Evolutionary conservation across 2,113 vertebrate genomes (phyloP).

Genomic region (Clarias batrachus): DNA sequence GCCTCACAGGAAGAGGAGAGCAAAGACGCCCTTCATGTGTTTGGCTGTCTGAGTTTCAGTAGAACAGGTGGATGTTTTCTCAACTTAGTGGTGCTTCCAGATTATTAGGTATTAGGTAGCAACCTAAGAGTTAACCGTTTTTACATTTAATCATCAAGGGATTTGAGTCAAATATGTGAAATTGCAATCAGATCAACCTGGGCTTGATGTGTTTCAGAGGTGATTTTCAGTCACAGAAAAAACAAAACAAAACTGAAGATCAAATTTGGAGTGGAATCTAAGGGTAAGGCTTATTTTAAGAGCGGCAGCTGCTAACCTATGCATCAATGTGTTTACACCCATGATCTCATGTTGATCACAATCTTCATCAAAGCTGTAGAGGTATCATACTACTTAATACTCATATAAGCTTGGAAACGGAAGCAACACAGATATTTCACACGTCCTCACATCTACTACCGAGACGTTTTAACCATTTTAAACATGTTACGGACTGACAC

Average conservation of each 20-base stretch:
- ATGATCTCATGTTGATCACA: not conserved
- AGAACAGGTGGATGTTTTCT: not conserved
- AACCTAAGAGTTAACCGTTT: not conserved
- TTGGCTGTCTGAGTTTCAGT: slow-evolving; percentile 1
- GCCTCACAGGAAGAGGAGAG: slow-evolving; percentile 31
- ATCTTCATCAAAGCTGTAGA: slow-evolving; percentile 8
- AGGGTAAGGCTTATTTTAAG: not conserved
- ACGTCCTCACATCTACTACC: not conserved
- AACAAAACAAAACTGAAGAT: not conserved
- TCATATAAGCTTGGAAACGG: slow-evolving; percentile 22
- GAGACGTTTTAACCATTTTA: not conserved
- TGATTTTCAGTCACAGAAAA: not conserved
- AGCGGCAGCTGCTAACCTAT: not conserved
- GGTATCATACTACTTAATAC: slow-evolving; percentile 35
- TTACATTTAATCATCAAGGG: not conserved
- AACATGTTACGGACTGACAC: slow-evolving; percentile 7
- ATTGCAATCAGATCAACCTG: not conserved
- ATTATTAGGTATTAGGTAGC: not conserved
- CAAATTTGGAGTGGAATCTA: not conserved
- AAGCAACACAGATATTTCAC: not conserved
- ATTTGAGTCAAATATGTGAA: not conserved
- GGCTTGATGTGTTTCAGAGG: not conserved
- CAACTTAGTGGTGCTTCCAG: not conserved
- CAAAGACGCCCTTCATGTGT: slow-evolving; percentile 2
- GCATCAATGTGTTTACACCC: not conserved